phyloP scores from a whole-genome alignment of 2,113 vertebrate species.

The Varanus komodoensis region DNA sequence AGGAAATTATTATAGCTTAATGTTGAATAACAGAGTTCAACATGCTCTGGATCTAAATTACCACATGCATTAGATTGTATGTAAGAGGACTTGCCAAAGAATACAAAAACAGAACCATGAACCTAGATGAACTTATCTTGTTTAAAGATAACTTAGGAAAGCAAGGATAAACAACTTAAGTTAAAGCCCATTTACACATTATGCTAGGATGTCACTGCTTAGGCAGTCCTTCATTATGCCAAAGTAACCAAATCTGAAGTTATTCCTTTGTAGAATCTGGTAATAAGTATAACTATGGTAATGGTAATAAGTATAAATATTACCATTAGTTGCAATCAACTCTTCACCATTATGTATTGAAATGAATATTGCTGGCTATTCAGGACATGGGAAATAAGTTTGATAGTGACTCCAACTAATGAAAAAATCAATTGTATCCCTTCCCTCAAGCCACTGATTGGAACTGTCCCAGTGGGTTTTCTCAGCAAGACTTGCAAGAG shows the following conservation, averaged over 20 bases:
- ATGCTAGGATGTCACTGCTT: slow-evolving; percentile 23
- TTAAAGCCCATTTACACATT: slow-evolving; percentile 16
- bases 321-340: slow-evolving; percentile 2
- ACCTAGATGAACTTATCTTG: slow-evolving; percentile 57
- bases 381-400: neutral
- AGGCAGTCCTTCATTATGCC: slow-evolving; percentile 31
- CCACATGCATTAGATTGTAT: slow-evolving; percentile 24
- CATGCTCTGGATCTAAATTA: slow-evolving; percentile 17
- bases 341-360: slow-evolving; percentile 2
- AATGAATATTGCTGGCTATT: neutral
- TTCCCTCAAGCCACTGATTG: neutral
- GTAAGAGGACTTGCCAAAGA: slow-evolving; percentile 43
- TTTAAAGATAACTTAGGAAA: slow-evolving; percentile 61
- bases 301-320: neutral
- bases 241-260: slow-evolving; percentile 28
- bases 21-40: slow-evolving; percentile 9
- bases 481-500: neutral
- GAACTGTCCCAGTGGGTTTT: neutral
- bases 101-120: slow-evolving; percentile 51
- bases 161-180: slow-evolving; percentile 55
- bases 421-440: neutral
- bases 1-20: slow-evolving; percentile 32
- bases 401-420: neutral
- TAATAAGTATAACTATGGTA: neutral
- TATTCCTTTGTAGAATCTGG: slow-evolving; percentile 10